These are phyloP conservation scores for Metridium senile DNA, from an alignment of 92 coral and sea anemone genomes.

Conservation along the genomic window DNA sequence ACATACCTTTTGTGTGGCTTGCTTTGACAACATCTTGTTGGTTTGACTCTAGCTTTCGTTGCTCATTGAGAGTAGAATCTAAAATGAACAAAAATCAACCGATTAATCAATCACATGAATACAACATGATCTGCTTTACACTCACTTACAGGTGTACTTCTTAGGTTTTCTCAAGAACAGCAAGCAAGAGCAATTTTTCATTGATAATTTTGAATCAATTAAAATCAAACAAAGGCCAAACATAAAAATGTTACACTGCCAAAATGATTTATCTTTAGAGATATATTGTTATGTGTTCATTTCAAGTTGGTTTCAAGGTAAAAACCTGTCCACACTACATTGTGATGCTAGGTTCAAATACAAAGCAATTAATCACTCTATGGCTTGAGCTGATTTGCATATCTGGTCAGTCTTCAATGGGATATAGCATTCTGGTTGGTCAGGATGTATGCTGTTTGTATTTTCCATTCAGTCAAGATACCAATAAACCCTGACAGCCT, in stretches of 20 bases:
- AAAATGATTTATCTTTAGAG: conserved; percentile 8
- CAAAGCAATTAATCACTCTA: conserved; percentile 15
- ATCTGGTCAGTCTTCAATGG: conserved; percentile 9
- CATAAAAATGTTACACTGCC: neutral
- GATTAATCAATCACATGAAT: neutral
- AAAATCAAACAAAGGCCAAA: neutral
- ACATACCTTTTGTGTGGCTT: neutral
- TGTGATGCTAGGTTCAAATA: neutral
- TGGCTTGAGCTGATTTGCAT: conserved; percentile 30
- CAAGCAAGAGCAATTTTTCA: conserved; percentile 33
- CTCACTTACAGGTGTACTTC: conserved; percentile 18
- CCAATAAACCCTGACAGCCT: neutral
- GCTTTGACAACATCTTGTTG: conserved; percentile 19
- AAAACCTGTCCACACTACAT: neutral
- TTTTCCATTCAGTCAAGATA: conserved; percentile 10
- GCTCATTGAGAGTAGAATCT: conserved; percentile 38
- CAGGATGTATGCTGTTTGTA: conserved; percentile 20
- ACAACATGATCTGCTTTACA: neutral
- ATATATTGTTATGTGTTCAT: neutral
- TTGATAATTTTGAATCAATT: conserved; percentile 5
- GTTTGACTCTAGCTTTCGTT: conserved; percentile 14
- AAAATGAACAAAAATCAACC: neutral
- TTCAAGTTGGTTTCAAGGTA: neutral
- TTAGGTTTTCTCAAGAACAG: conserved; percentile 30
- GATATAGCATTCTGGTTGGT: conserved; percentile 21